Evolutionary conservation across 1,140 invertebrate genomes (phyloP), one percentile per base, ranked within the genome.

Genomic region (Euura lappo): DNA sequence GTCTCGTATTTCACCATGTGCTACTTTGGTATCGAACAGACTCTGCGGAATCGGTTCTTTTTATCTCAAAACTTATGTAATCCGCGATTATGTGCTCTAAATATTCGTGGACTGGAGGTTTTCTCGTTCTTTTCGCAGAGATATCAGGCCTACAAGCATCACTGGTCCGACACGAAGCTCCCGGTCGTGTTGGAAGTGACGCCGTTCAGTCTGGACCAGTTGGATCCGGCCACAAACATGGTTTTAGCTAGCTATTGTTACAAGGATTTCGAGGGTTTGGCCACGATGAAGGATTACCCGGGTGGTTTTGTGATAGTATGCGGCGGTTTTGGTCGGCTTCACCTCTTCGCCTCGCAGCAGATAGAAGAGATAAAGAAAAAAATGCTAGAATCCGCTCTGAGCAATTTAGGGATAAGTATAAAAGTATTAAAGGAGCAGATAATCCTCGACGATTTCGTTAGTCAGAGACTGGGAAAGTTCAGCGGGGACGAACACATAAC

Each of bases 81-180:
- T 10, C 65, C 65, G 69, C 71, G 73, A 68, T 69, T 74, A 43
- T 72, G 76, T 73, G 76, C 73, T 74, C 65, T 76, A 76, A 76
- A 80, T 46, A 72, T 72, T 73, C n/a, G 2, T 46, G 44, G 28
- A 28, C 28, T 28, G 28, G 28, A 28, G 0, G 73, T 72, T 71
- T 74, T 77, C 68, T 71, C 71, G 69, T 76, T 77, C 44, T 78
- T 79, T 83, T 88, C 90, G 71, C 87, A 98, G 95, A 92, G 93
- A 83, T 98, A 94, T 86, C 93, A 94, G 90, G 95, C 94, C 7
- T 96, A 94, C 83, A 99, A 99, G 89, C 93, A 96, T 81, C 97
- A 98, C 81, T 99, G 98, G 97, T 97, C 96, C 70, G 97, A 97
- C 68, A 94, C 93, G 68, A 91, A 93, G 76, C 88, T 98, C 46